phyloP scores from a whole-genome alignment of 1,140 invertebrate species.

The Riptortus pedestris region DNA sequence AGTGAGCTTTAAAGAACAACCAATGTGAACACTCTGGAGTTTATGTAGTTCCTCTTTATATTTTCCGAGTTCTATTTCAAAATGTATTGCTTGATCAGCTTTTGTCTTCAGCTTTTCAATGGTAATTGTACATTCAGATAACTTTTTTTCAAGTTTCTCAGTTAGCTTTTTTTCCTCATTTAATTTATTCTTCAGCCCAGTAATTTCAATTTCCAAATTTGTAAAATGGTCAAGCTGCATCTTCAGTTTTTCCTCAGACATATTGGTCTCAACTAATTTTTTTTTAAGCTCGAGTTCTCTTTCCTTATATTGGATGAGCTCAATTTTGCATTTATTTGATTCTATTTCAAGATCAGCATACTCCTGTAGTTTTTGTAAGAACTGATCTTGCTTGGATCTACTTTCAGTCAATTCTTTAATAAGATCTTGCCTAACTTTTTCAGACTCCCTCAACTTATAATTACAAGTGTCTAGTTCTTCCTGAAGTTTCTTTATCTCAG shows the following conservation, averaged over 20 bases:
- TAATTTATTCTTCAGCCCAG: not conserved
- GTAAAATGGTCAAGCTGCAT: not conserved
- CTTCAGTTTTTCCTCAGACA: not conserved
- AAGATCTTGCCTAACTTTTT: not conserved
- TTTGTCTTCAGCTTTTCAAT: not conserved
- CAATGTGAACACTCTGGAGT: not conserved
- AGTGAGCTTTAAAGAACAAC: not conserved
- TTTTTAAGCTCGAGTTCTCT: not conserved
- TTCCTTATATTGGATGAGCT: not conserved
- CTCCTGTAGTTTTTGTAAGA: not conserved
- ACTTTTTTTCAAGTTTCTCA: not conserved
- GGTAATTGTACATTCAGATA: not conserved
- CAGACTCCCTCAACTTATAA: not conserved
- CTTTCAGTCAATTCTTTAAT: not conserved
- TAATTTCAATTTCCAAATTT: not conserved
- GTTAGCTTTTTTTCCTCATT: not conserved
- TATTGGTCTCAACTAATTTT: not conserved
- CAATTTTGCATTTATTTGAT: not conserved
- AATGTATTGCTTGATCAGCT: not conserved
- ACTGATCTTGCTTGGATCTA: not conserved
- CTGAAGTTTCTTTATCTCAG: not conserved
- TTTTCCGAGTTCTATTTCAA: constrained; percentile 1
- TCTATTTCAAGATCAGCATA: not conserved
- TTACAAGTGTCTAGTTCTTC: not conserved
- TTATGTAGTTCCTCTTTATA: not conserved